Evolutionary conservation across 2,113 vertebrate genomes (phyloP), one percentile per base, ranked within the genome.

Genomic region (Oryzias woworae): DNA sequence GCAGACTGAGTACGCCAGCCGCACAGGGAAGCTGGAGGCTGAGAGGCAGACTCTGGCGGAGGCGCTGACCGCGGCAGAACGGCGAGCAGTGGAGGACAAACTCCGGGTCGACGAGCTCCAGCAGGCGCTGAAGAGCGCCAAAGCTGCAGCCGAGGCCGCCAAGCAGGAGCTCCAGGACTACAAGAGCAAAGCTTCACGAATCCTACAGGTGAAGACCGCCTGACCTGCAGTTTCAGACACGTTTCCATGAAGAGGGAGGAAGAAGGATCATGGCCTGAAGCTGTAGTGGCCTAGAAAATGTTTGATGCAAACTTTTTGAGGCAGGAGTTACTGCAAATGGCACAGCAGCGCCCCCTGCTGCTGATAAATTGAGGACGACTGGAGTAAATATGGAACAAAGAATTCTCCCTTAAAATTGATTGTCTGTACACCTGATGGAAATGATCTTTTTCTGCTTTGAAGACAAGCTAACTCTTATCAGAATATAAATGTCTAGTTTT

Each of bases 151-250:
- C 1, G 96, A 98, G 60, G 87, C 90, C 18, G 88, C 90, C 44
- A 98, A 93, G 78, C 96, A 95, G 75, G 97, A 99, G 49, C 61
- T 99, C 42, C 74, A 89, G 10, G 97, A 99, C 80, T 99, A 99
- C 79, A 99, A 99, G 73, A 94, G 98, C 57, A 99, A 99, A 82
- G 97, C 97, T 13, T 93, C 97, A 1, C 93, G 97, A 22, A 99
- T 99, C 62, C 93, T 99, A 17, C 97, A 99, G 63, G 97, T 98
- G 52, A 77, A 58, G 18, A 26, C 41, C 1, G 8, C 0, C 0
- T 16, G 20, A 8, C 14, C 17, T 28, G 10, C 46, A 5, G 7
- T 16, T 7, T 5, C 2, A 53, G 42, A 42, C 54, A 20, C 1
- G 7, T 16, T 2, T 4, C 10, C 51, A 5, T 53, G 15, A 31